phyloP scores from a whole-genome alignment of 2,888 invertebrate species.

The Xestobium rufovillosum region DNA sequence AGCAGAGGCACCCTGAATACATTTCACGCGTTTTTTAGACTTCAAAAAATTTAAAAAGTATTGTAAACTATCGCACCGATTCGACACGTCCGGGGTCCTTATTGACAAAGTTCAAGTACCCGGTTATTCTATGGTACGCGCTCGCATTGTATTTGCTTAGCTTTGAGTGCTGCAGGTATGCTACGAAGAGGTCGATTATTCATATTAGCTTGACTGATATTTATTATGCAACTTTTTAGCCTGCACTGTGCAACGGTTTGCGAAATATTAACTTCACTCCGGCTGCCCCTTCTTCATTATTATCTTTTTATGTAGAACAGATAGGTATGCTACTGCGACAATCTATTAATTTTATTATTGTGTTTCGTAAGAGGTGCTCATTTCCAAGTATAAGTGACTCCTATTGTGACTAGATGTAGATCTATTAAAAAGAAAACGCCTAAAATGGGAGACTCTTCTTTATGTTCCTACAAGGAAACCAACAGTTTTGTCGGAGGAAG shows the following conservation, averaged over 20 bases:
- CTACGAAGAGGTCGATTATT: conserved; percentile 3
- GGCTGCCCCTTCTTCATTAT: too few species aligned
- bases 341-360: too few species aligned
- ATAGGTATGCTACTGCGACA: too few species aligned
- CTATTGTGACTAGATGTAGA: too few species aligned
- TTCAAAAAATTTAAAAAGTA: conserved; percentile 32
- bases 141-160: conserved; percentile 3
- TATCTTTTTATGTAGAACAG: too few species aligned
- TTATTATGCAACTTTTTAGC: conserved; percentile 1
- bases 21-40: conserved; percentile 30
- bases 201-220: conserved; percentile 2
- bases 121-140: conserved; percentile 11
- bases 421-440: too few species aligned
- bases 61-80: conserved; percentile 34
- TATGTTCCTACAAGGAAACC: too few species aligned
- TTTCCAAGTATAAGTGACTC: too few species aligned
- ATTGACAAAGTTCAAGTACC: conserved; percentile 30
- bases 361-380: too few species aligned
- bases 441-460: too few species aligned
- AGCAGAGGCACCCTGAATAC: conserved; percentile 30
- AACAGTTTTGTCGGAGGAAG: too few species aligned
- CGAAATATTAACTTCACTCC: conserved; percentile 1
- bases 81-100: conserved; percentile 28
- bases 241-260: not conserved
- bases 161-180: not conserved